Conservation (phyloP, 2,113 vertebrate genomes). For the Tylochromis polylepis region DNA sequence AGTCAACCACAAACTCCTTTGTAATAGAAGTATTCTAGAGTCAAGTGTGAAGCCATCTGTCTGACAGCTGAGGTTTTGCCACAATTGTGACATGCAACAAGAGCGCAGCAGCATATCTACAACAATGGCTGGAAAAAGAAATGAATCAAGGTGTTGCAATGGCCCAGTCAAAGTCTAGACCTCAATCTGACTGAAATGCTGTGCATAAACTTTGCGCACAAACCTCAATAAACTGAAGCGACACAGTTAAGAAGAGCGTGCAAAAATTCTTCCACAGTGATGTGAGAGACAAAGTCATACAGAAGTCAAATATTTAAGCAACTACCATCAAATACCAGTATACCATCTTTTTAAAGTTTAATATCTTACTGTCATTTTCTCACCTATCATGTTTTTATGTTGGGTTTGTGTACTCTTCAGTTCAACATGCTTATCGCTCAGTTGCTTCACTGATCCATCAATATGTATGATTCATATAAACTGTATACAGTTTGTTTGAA, state of each 20-base stretch:
- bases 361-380: not conserved
- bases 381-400: not conserved
- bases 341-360: not conserved
- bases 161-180: not conserved
- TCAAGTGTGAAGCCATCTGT: not conserved
- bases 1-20: not conserved
- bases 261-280: not conserved
- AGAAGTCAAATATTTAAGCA: not conserved
- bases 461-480: too few species aligned
- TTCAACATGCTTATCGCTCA: not conserved
- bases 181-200: not conserved
- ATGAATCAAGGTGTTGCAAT: not conserved
- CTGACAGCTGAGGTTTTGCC: not conserved
- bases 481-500: too few species aligned
- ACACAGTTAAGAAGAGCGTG: not conserved
- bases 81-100: not conserved
- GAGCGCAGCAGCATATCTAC: not conserved
- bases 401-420: not conserved
- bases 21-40: not conserved
- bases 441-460: too few species aligned
- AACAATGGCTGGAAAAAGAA: not conserved
- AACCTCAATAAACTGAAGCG: not conserved
- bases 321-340: not conserved
- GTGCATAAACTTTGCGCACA: not conserved
- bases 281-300: not conserved